A percentile compares a stretch with the other conserved stretches of the same genome.
Evolutionary conservation across 2,888 invertebrate genomes (phyloP).

Genomic region (Platypus cylindrus): DNA sequence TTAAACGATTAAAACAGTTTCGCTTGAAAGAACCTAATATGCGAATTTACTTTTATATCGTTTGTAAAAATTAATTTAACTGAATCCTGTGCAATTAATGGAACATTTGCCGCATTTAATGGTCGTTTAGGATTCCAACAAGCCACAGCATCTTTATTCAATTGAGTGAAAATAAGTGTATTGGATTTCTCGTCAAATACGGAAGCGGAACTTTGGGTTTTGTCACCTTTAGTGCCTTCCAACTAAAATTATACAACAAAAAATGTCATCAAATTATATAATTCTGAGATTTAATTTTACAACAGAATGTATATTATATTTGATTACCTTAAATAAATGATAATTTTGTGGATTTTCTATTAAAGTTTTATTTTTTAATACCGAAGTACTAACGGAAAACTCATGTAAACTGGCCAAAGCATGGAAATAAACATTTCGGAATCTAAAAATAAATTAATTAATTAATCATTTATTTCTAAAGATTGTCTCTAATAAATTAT

Average conservation of each 20-base stretch:
- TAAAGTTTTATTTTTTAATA: conserved; percentile 58
- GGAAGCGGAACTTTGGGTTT: conserved; percentile 63
- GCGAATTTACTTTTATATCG: conserved; percentile 49
- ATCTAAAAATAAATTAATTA: conserved; percentile 32
- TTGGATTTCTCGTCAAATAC: conserved; percentile 54
- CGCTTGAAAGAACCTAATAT: neutral
- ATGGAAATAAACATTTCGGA: conserved; percentile 68
- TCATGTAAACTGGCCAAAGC: conserved; percentile 68
- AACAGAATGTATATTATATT: conserved; percentile 1
- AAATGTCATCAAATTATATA: neutral
- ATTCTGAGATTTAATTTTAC: neutral
- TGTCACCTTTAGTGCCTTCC: conserved; percentile 57
- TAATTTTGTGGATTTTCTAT: conserved; percentile 55
- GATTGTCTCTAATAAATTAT: conserved; percentile 1
- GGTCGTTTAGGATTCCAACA: conserved; percentile 67
- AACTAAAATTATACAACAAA: conserved; percentile 32
- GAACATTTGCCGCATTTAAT: conserved; percentile 51
- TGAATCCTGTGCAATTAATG: conserved; percentile 54
- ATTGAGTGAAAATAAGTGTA: conserved; percentile 64
- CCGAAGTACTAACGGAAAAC: conserved; percentile 61
- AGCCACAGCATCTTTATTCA: conserved; percentile 63
- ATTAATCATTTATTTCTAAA: neutral
- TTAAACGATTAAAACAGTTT: conserved; percentile 1
- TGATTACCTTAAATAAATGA: conserved; percentile 53
- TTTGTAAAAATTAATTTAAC: conserved; percentile 62